Evolutionary conservation across 2,888 invertebrate genomes (phyloP).

Genomic region (Amblyteles armatorius): DNA sequence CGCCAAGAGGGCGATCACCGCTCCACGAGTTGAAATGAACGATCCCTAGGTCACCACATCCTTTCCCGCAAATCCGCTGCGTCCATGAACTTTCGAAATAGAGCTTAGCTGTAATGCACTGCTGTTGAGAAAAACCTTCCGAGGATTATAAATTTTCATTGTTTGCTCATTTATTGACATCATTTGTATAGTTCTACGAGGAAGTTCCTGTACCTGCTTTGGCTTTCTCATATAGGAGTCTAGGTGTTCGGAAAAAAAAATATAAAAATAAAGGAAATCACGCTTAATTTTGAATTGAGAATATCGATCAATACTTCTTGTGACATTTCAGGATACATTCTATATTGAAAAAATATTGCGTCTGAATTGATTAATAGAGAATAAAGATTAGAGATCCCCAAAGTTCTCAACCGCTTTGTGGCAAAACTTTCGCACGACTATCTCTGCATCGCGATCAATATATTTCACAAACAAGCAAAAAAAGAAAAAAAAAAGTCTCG

Average conservation of each 20-base stretch:
- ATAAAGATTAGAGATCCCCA: not conserved
- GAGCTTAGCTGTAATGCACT: not conserved
- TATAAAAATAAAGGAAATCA: no score
- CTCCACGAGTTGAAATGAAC: conserved; percentile 14
- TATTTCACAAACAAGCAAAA: not conserved
- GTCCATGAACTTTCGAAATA: conserved; percentile 4
- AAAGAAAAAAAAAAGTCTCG: not conserved
- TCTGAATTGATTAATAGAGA: not conserved
- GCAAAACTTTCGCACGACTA: not conserved
- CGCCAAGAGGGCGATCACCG: conserved; percentile 18
- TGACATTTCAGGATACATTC: not conserved
- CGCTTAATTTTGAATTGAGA: not conserved
- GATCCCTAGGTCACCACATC: conserved; percentile 19
- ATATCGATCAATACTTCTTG: not conserved
- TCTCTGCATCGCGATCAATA: not conserved
- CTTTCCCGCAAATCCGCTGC: conserved; percentile 7
- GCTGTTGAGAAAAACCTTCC: not conserved
- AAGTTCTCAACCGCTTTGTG: not conserved
- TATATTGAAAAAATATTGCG: not conserved
- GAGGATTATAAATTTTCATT: no score
- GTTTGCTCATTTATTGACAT: not conserved
- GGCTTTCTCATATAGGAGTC: not conserved
- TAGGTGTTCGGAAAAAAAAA: no score
- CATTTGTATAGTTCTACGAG: not conserved
- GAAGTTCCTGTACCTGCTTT: not conserved